phyloP scores from a whole-genome alignment of 2,113 vertebrate species.

The Camarhynchus parvulus region DNA sequence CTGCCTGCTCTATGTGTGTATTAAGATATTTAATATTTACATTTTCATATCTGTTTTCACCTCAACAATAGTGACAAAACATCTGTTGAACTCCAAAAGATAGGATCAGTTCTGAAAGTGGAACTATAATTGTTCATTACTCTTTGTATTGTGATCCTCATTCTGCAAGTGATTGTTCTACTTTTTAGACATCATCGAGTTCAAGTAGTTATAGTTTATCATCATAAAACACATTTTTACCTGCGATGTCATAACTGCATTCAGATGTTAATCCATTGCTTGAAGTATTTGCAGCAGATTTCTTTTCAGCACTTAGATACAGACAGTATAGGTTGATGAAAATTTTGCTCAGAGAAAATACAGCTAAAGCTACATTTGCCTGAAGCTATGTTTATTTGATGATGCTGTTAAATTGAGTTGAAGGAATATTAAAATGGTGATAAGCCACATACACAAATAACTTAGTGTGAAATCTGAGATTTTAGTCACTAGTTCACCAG shows the following conservation, averaged over 20 bases:
- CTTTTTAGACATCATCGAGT: neutral
- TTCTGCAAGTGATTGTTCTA: neutral
- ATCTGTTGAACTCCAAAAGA: neutral
- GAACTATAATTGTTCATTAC: neutral
- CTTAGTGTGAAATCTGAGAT: constrained; percentile 17
- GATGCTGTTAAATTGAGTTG: constrained; percentile 46
- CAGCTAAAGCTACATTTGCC: neutral
- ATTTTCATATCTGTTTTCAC: neutral
- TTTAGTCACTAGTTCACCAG: constrained; percentile 9
- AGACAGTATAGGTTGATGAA: neutral
- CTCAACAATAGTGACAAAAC: neutral
- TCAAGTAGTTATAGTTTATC: neutral
- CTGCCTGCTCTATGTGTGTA: neutral
- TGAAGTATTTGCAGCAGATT: neutral
- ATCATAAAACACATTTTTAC: neutral
- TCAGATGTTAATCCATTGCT: neutral
- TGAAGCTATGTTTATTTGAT: constrained; percentile 3
- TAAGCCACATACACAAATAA: constrained; percentile 43
- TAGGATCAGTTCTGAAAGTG: neutral
- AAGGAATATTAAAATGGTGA: constrained; percentile 49
- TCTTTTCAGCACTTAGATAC: neutral
- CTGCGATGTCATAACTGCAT: neutral
- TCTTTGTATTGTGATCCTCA: neutral
- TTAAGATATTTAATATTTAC: neutral
- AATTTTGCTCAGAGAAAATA: neutral